phyloP scores from a whole-genome alignment of 2,113 vertebrate species.

The Tretioscincus oriximinensis region DNA sequence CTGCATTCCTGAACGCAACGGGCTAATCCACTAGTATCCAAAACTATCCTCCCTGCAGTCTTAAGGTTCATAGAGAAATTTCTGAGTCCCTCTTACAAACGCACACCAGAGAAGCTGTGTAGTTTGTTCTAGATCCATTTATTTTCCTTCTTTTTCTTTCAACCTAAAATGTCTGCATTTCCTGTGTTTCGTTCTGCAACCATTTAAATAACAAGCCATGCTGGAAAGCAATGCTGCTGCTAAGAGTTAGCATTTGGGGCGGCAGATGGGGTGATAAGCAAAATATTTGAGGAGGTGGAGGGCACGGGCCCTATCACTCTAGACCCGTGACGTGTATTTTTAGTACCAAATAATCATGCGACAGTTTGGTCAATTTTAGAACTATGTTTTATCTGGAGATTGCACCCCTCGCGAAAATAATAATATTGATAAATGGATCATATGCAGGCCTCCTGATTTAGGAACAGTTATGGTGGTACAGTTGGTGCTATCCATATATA shows the following conservation, averaged over 20 bases:
- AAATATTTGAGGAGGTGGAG: slow-evolving; percentile 75
- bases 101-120: slow-evolving; percentile 51
- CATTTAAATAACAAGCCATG: slow-evolving; percentile 79
- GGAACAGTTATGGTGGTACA: slow-evolving; percentile 38
- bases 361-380: slow-evolving; percentile 66
- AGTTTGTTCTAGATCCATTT: slow-evolving; percentile 55
- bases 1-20: too few species aligned
- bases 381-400: slow-evolving; percentile 67
- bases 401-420: slow-evolving; percentile 63
- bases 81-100: too few species aligned
- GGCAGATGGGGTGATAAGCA: slow-evolving; percentile 81
- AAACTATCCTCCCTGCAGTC: slow-evolving; percentile 62
- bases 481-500: too few species aligned
- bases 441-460: slow-evolving; percentile 41
- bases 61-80: background rate
- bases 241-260: slow-evolving; percentile 79
- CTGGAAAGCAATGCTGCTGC: slow-evolving; percentile 79
- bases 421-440: slow-evolving; percentile 42
- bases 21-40: slow-evolving; percentile 56
- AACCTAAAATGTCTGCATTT: slow-evolving; percentile 65
- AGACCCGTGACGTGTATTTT: slow-evolving; percentile 72
- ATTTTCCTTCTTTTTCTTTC: slow-evolving; percentile 68
- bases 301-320: slow-evolving; percentile 70
- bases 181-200: slow-evolving; percentile 74
- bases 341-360: slow-evolving; percentile 72